Conservation (phyloP, 2,797 vertebrate species). For the Anguilla megastoma region DNA sequence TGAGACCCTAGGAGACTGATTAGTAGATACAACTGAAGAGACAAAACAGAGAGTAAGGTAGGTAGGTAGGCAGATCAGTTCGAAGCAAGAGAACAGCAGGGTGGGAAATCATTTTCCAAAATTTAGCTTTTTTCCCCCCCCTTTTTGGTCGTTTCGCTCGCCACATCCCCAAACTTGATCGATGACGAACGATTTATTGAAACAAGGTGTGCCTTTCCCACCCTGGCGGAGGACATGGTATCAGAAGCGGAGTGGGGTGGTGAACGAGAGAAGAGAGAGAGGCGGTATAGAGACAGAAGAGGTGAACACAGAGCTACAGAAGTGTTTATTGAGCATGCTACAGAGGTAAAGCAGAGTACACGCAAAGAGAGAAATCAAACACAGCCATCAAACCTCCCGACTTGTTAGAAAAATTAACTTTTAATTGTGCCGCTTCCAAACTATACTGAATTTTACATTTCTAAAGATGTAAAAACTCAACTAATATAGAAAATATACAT, state of each 20-base stretch:
- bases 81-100: slow-evolving; percentile 73
- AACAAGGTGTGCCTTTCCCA: slow-evolving; percentile 72
- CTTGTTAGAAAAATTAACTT: slow-evolving; percentile 90
- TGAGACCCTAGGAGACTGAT: slow-evolving; percentile 75
- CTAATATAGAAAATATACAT: slow-evolving; percentile 87
- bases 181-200: slow-evolving; percentile 36
- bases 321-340: slow-evolving; percentile 99
- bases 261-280: slow-evolving; percentile 75
- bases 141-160: slow-evolving; percentile 49
- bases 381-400: slow-evolving; percentile 81
- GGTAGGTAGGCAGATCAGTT: slow-evolving; percentile 67
- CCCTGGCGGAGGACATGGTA: slow-evolving; percentile 79
- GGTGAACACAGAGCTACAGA: slow-evolving; percentile 89
- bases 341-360: slow-evolving; percentile 90
- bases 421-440: slow-evolving; percentile 94
- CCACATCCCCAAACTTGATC: slow-evolving; percentile 21
- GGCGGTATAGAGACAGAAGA: slow-evolving; percentile 83
- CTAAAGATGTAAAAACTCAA: slow-evolving; percentile 88
- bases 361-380: slow-evolving; percentile 78
- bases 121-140: slow-evolving; percentile 40
- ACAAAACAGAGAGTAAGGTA: slow-evolving; percentile 74
- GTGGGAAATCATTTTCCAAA: slow-evolving; percentile 69
- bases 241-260: slow-evolving; percentile 79
- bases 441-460: slow-evolving; percentile 87
- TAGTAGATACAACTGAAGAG: slow-evolving; percentile 72